These are phyloP conservation scores for Tipula unca DNA, from an alignment of 2,888 invertebrate species.

Conservation along the genomic window DNA sequence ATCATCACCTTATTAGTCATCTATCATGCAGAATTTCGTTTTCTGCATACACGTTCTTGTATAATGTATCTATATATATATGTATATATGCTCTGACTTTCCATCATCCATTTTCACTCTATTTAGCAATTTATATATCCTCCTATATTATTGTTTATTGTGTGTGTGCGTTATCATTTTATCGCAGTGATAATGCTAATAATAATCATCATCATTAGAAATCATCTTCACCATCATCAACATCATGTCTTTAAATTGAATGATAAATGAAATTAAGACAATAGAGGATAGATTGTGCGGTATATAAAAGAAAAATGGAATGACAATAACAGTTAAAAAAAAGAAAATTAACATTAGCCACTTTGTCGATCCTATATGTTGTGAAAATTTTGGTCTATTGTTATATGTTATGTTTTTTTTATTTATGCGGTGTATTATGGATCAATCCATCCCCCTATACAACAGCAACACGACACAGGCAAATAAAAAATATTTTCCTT, in stretches of 20 bases:
- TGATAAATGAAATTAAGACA: slow-evolving; percentile 14
- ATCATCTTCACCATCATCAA: neutral
- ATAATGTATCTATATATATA: too few relatives aligned
- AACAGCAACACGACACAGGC: neutral
- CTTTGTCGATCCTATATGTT: neutral
- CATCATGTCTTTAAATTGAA: slow-evolving; percentile 8
- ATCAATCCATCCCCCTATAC: neutral
- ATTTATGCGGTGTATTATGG: neutral
- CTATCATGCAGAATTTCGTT: neutral
- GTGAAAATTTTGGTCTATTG: neutral
- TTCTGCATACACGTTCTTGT: neutral
- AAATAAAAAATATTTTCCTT: neutral
- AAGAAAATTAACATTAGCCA: neutral
- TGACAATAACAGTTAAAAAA: slow-evolving; percentile 4
- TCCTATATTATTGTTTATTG: neutral
- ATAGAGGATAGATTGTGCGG: slow-evolving; percentile 3
- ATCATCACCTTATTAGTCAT: neutral
- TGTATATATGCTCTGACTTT: neutral
- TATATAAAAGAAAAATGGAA: neutral
- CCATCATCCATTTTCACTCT: neutral
- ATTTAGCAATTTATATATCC: slow-evolving; percentile 8
- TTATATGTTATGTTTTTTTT: neutral
- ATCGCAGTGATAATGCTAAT: slow-evolving; percentile 4
- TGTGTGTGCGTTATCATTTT: neutral
- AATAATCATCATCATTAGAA: neutral